These are phyloP conservation scores for Ephydatia muelleri DNA, from an alignment of 37 sponge, comb jelly and placozoan genomes.

Conservation along the genomic window DNA sequence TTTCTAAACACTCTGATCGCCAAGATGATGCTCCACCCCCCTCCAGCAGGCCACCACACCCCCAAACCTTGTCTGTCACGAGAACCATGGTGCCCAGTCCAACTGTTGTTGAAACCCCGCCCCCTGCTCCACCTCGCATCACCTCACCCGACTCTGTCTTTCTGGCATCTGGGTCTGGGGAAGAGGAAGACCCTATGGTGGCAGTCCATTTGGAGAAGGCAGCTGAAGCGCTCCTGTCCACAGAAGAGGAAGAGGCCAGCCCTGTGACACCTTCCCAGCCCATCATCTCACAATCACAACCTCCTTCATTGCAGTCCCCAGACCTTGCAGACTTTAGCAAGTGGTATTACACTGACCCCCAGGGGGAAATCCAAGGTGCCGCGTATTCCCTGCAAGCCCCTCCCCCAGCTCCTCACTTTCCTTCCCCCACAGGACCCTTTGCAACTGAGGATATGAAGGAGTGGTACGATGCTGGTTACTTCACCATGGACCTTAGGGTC, in stretches of 20 bases:
- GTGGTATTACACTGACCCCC: slow-evolving; percentile 84
- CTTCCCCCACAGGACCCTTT: neutral
- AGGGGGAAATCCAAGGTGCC: slow-evolving; percentile 75
- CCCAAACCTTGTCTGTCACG: no score
- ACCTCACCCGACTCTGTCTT: no score
- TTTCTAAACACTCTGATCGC: no score
- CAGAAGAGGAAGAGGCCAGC: slow-evolving; percentile 57
- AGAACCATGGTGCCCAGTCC: no score
- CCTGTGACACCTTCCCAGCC: neutral
- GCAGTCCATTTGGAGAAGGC: no score
- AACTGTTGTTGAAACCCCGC: no score
- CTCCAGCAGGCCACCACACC: no score
- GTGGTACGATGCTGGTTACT: slow-evolving; percentile 84
- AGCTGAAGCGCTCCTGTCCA: slow-evolving; percentile 59
- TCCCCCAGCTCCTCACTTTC: neutral
- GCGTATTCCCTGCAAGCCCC: neutral
- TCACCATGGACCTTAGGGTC: slow-evolving; percentile 77
- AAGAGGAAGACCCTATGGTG: neutral
- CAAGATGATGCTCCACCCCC: no score
- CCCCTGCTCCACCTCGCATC: no score
- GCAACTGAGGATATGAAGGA: slow-evolving; percentile 12
- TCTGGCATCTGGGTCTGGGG: neutral
- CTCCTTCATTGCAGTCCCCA: neutral
- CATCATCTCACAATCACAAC: neutral
- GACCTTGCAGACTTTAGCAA: slow-evolving; percentile 30